Conservation (phyloP, 2,113 vertebrate species). For the Ageneiosus marmoratus region DNA sequence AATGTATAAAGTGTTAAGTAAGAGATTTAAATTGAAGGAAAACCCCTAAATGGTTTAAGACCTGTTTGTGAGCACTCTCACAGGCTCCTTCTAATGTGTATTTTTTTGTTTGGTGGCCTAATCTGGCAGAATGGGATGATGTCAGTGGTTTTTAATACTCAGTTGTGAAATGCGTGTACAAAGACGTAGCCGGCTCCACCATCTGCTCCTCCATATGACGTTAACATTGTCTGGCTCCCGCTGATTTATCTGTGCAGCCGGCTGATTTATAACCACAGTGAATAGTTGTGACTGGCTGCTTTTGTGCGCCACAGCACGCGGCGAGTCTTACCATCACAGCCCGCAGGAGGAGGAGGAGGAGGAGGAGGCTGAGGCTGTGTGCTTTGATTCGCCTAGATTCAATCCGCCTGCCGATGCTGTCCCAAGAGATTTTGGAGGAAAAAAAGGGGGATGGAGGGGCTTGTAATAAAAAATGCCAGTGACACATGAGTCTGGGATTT, state of each 20-base stretch:
- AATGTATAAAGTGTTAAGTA: neutral
- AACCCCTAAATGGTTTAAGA: neutral
- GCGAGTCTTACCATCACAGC: slow-evolving; percentile 24
- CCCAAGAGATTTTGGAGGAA: slow-evolving; percentile 27
- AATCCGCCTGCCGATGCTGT: slow-evolving; percentile 46
- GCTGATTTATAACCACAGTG: slow-evolving; percentile 53
- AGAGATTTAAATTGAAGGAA: neutral
- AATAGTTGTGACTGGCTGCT: slow-evolving; percentile 59
- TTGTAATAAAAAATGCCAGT: slow-evolving; percentile 9
- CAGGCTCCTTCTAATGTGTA: neutral
- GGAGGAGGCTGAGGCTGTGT: slow-evolving; percentile 52
- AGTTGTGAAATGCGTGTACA: slow-evolving; percentile 46
- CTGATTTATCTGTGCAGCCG: slow-evolving; percentile 48
- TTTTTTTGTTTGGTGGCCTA: neutral
- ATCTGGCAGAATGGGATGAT: slow-evolving; percentile 28
- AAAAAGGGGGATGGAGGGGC: slow-evolving; percentile 21
- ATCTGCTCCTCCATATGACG: slow-evolving; percentile 58
- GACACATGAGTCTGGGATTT: slow-evolving; percentile 47
- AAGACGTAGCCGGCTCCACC: slow-evolving; percentile 45
- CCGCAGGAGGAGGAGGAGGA: no score
- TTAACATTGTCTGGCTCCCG: slow-evolving; percentile 45
- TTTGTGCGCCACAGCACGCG: slow-evolving; percentile 54
- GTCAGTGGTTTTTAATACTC: slow-evolving; percentile 37
- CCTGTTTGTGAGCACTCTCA: neutral
- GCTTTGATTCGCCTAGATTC: slow-evolving; percentile 61